A percentile compares a stretch with the other conserved stretches of the same genome.
phyloP scores from a whole-genome alignment of 2,113 vertebrate genomes.

The Sebastes fasciatus region DNA sequence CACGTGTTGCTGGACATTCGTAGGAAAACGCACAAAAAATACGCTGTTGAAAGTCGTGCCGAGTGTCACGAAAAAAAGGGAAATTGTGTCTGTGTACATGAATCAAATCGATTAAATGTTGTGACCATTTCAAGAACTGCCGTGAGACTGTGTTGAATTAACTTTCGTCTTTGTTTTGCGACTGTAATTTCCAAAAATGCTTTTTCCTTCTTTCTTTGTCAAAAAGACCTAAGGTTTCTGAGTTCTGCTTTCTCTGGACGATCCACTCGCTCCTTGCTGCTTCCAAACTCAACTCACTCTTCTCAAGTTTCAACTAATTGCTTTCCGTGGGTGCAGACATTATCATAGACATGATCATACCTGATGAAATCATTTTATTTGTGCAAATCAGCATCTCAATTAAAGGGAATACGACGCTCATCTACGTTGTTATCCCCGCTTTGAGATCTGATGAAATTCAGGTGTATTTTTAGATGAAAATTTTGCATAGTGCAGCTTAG shows the following conservation, averaged over 20 bases:
- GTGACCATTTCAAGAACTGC: too few species aligned
- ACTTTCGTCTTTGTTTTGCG: neutral
- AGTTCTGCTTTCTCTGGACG: neutral
- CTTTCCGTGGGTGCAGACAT: neutral
- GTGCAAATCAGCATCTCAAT: neutral
- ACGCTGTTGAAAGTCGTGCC: too few species aligned
- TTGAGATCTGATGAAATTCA: neutral
- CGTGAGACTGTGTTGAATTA: too few species aligned
- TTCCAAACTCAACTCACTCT: neutral
- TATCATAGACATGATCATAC: neutral
- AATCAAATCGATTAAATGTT: too few species aligned
- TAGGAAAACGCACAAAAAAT: too few species aligned
- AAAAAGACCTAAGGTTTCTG: neutral
- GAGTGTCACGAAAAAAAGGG: too few species aligned
- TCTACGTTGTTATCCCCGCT: neutral
- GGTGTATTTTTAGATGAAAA: neutral
- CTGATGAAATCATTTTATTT: neutral
- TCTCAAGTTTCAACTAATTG: conserved; percentile 1
- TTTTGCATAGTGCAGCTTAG: conserved; percentile 3
- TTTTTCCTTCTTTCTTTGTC: neutral
- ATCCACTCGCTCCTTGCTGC: neutral
- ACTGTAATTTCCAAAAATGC: neutral
- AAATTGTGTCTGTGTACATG: too few species aligned
- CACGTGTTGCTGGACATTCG: too few species aligned
- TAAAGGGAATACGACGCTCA: neutral